Percentiles rank a stretch among this genome's conserved stretches.
Conservation (phyloP, 1,140 invertebrate genomes). For the Parasteatoda tepidariorum region DNA sequence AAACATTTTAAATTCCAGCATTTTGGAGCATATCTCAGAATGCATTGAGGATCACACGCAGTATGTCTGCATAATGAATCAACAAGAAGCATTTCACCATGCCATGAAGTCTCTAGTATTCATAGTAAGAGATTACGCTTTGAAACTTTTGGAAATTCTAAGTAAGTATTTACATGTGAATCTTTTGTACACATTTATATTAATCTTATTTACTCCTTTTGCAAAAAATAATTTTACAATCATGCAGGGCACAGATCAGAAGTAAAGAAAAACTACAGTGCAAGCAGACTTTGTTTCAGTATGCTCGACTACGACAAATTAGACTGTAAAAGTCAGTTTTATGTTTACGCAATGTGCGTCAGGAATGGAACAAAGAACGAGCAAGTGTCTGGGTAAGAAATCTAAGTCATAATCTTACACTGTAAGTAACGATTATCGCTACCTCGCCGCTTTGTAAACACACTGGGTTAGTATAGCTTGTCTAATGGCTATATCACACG, state of each 20-base stretch:
- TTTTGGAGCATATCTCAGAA: neutral
- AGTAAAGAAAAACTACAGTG: neutral
- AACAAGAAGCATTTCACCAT: neutral
- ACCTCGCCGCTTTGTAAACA: neutral
- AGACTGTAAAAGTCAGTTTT: neutral
- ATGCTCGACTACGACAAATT: neutral
- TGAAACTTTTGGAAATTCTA: neutral
- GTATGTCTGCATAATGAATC: neutral
- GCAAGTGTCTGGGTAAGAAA: neutral
- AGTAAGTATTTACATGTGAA: neutral
- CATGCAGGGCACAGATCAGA: neutral
- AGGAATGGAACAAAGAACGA: neutral
- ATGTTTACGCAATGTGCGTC: neutral
- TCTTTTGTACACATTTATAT: no score
- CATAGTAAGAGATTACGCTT: neutral
- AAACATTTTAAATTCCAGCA: neutral
- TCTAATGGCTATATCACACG: no score
- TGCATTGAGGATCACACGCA: neutral
- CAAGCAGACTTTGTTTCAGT: neutral
- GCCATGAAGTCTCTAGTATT: neutral
- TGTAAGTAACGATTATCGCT: neutral
- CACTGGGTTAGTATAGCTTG: neutral
- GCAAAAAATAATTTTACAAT: neutral
- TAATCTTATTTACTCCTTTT: neutral
- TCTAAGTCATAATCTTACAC: neutral